Base-by-base conservation (phyloP, 2,888 invertebrate genomes). In the Caenorhabditis imperialis region DNA sequence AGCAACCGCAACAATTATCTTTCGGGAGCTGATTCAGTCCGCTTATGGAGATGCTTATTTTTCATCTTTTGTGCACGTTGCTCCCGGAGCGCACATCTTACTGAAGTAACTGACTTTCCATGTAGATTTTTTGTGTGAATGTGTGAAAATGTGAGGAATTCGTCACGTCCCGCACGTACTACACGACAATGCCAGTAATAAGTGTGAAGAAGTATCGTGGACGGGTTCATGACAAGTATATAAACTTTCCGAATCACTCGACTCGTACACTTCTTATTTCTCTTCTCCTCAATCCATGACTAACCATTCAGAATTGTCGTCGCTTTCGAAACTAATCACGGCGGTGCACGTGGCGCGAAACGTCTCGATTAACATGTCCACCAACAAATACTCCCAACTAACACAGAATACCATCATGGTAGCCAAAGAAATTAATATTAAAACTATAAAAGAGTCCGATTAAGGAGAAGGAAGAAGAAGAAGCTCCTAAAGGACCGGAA, bases 301-400 rank as follows among this genome's bases (percentile, higher is more conserved):
- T 51, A 51, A 51, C 37, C 35, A 30, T 40, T 40, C 40, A 40
- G 40, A 37, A 42, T 57, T 55, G 55, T 65, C 65, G 42, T 42
- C 48, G 35, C 25, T 65, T n/a, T 48, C 48, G 0, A 47, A 65
- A 47, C 50, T 65, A 20, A 40, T 65, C 10, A 30, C 50, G 65
- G 50, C 55, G 65, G 55, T 48, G 16, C 33, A 55, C 54, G 50
- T 65, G 42, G 65, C 50, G 18, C 48, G 65, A 23, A 55, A 65
- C 55, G 65, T 65, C 47, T 50, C 65, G 20, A 38, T 65, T 57
- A 65, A 48, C 65, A 65, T 65, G 65, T 48, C 63, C 22, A 50
- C 67, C n/a, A 50, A 20, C 14, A 16, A 14, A 4, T 35, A 50
- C 7, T 14, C 37, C 14, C 14, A 2, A 58, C 67, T 67, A 67